Conservation (phyloP, 2,888 invertebrate genomes). For the Tipula unca region DNA sequence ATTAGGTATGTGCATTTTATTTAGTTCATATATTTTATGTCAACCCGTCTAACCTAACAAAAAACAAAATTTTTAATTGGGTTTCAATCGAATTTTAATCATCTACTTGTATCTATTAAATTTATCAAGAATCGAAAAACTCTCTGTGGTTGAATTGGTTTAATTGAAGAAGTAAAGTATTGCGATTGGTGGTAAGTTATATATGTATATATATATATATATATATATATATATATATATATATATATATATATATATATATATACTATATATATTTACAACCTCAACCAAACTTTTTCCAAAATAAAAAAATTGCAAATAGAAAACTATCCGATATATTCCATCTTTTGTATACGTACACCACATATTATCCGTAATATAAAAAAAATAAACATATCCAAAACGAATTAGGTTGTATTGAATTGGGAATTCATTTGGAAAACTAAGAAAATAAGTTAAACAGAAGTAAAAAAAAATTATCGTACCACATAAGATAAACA, state of each 20-base stretch:
- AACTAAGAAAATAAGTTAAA: slow-evolving; percentile 3
- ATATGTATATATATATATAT: too few species aligned
- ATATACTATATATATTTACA: too few species aligned
- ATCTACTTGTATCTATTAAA: neutral
- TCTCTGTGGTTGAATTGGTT: too few species aligned
- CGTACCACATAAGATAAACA: neutral
- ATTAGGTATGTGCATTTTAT: too few species aligned
- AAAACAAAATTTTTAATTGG: neutral
- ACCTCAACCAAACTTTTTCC: neutral
- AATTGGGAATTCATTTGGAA: neutral
- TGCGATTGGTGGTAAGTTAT: too few species aligned
- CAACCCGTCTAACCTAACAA: neutral
- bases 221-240: too few species aligned
- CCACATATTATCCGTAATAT: neutral
- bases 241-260: too few species aligned
- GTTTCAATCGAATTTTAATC: neutral
- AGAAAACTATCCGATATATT: neutral
- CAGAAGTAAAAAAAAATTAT: neutral
- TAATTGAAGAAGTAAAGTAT: too few species aligned
- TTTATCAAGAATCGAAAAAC: too few species aligned
- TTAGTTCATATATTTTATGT: neutral
- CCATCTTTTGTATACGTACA: neutral
- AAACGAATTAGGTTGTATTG: neutral
- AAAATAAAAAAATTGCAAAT: neutral
- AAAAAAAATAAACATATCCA: neutral